phyloP scores from a whole-genome alignment of 2,113 vertebrate species.

The Labrus mixtus region DNA sequence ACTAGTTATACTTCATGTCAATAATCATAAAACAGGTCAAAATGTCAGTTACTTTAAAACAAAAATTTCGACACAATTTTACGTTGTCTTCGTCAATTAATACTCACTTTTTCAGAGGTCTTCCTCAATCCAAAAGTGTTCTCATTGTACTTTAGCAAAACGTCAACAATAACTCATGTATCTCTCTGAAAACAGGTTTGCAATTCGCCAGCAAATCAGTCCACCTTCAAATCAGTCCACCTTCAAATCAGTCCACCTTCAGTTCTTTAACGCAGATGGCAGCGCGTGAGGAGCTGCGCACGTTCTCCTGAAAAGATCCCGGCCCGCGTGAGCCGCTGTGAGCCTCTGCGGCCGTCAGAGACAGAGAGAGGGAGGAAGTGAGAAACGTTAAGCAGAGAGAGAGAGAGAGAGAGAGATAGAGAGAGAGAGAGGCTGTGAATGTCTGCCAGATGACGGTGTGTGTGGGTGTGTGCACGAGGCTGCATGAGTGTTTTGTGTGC shows the following conservation, averaged over 20 bases:
- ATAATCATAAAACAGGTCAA: too few species aligned
- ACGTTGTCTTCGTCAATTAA: neutral
- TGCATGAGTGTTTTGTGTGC: neutral
- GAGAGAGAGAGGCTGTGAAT: neutral
- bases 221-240: neutral
- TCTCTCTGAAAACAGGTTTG: neutral
- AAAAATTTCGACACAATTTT: too few species aligned
- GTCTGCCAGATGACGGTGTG: neutral
- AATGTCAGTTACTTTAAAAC: too few species aligned
- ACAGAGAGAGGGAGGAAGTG: slow-evolving; percentile 1
- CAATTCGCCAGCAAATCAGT: neutral
- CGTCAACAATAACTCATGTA: neutral
- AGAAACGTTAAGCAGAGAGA: neutral
- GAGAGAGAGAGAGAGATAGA: slow-evolving; percentile 19
- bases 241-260: neutral
- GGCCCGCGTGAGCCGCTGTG: slow-evolving; percentile 26
- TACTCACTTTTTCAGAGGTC: slow-evolving; percentile 51
- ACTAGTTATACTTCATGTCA: too few species aligned
- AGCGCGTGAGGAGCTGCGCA: slow-evolving; percentile 22
- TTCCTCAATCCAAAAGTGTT: neutral
- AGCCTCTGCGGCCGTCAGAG: slow-evolving; percentile 4
- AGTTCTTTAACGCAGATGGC: neutral
- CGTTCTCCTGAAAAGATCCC: neutral
- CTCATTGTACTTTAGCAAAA: neutral
- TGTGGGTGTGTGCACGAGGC: neutral